Evolutionary conservation across 1,140 invertebrate species (phyloP).

Genomic region (Drosophila arawakana): DNA sequence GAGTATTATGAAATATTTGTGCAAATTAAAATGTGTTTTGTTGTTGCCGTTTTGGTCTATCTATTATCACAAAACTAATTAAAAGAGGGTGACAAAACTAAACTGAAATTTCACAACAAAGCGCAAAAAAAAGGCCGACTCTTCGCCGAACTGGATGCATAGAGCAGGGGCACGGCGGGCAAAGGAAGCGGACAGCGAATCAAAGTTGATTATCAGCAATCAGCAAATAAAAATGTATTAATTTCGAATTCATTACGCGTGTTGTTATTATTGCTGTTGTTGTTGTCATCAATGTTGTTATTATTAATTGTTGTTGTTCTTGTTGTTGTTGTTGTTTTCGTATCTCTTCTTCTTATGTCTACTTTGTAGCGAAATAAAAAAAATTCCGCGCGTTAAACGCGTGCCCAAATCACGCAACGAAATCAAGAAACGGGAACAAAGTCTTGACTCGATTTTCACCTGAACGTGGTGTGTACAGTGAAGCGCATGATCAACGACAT

Average conservation of each 20-base stretch:
- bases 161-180: not conserved
- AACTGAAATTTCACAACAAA: slow-evolving; percentile 44
- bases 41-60: slow-evolving; percentile 17
- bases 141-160: too few species aligned
- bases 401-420: slow-evolving; percentile 63
- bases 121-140: slow-evolving; percentile 28
- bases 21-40: slow-evolving; percentile 4
- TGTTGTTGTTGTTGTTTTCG: slow-evolving; percentile 19
- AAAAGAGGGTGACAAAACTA: slow-evolving; percentile 46
- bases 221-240: slow-evolving; percentile 65
- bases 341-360: slow-evolving; percentile 3
- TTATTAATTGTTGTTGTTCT: slow-evolving; percentile 25
- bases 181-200: slow-evolving; percentile 38
- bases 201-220: slow-evolving; percentile 54
- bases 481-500: slow-evolving; percentile 37
- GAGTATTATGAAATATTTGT: not conserved
- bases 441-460: slow-evolving; percentile 15
- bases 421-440: slow-evolving; percentile 29
- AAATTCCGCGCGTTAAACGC: slow-evolving; percentile 57
- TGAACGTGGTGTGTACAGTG: not conserved
- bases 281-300: slow-evolving; percentile 24
- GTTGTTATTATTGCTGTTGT: slow-evolving; percentile 45
- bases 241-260: slow-evolving; percentile 65
- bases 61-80: slow-evolving; percentile 53
- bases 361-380: slow-evolving; percentile 30